A percentile compares a stretch with the other conserved stretches of the same genome.
phyloP scores from a whole-genome alignment of 2,888 invertebrate genomes.

The Dromius quadrimaculatus region DNA sequence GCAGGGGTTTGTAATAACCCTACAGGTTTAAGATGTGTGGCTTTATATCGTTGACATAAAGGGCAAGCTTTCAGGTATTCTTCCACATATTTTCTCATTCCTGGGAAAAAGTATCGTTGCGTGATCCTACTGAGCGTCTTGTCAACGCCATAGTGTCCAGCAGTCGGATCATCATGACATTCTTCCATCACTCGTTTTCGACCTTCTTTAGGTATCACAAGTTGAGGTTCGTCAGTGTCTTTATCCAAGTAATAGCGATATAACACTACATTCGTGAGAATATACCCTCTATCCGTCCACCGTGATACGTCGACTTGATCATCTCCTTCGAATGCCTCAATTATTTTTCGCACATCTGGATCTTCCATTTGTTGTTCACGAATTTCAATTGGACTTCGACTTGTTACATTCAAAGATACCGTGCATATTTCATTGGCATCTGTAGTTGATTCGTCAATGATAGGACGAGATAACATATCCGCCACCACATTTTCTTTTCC shows the following conservation, averaged over 20 bases:
- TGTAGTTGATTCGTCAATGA: background rate
- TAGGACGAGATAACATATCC: slow-evolving; percentile 60
- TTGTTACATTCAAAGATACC: slow-evolving; percentile 11
- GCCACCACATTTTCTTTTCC: slow-evolving; percentile 59
- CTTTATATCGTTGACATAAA: slow-evolving; percentile 52
- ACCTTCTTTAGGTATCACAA: slow-evolving; percentile 54
- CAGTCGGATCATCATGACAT: slow-evolving; percentile 65
- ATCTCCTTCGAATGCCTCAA: slow-evolving; percentile 38
- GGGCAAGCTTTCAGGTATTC: slow-evolving; percentile 47
- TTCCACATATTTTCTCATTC: slow-evolving; percentile 38
- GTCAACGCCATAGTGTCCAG: slow-evolving; percentile 46
- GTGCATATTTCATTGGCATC: background rate
- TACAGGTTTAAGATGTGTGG: slow-evolving; percentile 32
- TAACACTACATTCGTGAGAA: slow-evolving; percentile 47
- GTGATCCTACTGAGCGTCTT: slow-evolving; percentile 24
- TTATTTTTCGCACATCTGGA: slow-evolving; percentile 44
- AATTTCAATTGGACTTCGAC: background rate
- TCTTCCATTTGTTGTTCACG: slow-evolving; percentile 51
- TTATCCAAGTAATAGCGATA: slow-evolving; percentile 39
- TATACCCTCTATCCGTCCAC: slow-evolving; percentile 44
- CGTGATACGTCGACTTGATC: slow-evolving; percentile 4
- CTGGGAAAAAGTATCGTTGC: slow-evolving; percentile 49
- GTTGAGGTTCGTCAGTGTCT: slow-evolving; percentile 53
- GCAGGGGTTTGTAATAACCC: slow-evolving; percentile 51
- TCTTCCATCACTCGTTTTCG: slow-evolving; percentile 51